phyloP scores from a whole-genome alignment of 2,797 vertebrate species.

The Acipenser transmontanus region DNA sequence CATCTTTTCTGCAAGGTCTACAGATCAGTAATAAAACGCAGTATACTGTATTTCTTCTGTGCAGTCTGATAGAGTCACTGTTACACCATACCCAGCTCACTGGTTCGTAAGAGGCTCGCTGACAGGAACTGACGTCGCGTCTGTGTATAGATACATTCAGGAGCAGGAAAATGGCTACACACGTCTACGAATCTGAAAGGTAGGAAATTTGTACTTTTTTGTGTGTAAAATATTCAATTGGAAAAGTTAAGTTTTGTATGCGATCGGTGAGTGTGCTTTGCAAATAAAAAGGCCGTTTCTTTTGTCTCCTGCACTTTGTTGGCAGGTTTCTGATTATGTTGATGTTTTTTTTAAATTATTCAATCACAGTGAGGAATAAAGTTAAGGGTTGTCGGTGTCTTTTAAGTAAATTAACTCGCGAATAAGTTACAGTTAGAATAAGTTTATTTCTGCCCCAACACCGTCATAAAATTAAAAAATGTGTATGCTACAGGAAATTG shows the following conservation, averaged over 20 bases:
- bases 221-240: neutral
- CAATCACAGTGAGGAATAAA: constrained; percentile 1
- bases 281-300: neutral
- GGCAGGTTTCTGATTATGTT: neutral
- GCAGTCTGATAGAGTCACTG: neutral
- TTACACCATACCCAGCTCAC: neutral
- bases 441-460: too few species aligned
- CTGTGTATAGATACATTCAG: neutral
- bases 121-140: constrained; percentile 1
- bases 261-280: neutral
- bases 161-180: constrained; percentile 1
- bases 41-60: neutral
- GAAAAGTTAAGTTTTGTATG: neutral
- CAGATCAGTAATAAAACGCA: too few species aligned
- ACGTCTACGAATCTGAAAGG: neutral
- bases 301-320: neutral
- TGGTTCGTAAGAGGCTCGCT: neutral
- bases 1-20: too few species aligned
- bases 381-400: neutral
- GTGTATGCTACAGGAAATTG: too few species aligned
- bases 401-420: neutral
- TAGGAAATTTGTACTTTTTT: constrained; percentile 6
- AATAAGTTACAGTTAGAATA: neutral
- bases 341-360: neutral
- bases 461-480: too few species aligned